A percentile compares a stretch with the other conserved stretches of the same genome.
Evolutionary conservation across 1,140 invertebrate species (phyloP).

Genomic region (Drosophila mayri): DNA sequence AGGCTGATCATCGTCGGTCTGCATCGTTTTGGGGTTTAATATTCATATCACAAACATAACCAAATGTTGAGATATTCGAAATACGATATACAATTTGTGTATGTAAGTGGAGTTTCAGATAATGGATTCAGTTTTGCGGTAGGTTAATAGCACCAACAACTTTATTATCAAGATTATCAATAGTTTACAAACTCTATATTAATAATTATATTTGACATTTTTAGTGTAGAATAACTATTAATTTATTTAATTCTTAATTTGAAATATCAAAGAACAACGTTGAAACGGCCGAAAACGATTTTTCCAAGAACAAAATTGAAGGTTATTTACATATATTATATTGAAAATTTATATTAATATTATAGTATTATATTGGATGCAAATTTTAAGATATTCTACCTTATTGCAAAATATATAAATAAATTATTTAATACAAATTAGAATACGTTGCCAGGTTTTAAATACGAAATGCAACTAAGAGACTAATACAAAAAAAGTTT

Average conservation of each 20-base stretch:
- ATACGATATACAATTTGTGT: background rate
- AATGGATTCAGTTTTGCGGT: conserved; percentile 11
- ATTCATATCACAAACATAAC: conserved; percentile 16
- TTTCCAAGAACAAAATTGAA: too few relatives aligned
- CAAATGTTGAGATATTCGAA: conserved; percentile 19
- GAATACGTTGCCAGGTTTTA: background rate
- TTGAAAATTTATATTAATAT: too few relatives aligned
- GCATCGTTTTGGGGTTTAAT: conserved; percentile 27
- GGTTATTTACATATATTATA: too few relatives aligned
- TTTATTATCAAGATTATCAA: too few relatives aligned
- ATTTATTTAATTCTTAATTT: too few relatives aligned
- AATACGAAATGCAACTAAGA: background rate
- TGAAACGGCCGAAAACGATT: too few relatives aligned
- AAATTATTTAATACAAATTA: background rate
- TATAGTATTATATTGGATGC: too few relatives aligned
- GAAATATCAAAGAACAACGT: too few relatives aligned
- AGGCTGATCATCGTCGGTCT: conserved; percentile 96
- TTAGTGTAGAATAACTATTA: too few relatives aligned
- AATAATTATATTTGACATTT: too few relatives aligned
- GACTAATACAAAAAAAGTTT: background rate
- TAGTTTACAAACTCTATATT: background rate
- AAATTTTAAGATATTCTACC: too few relatives aligned
- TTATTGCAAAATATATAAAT: too few relatives aligned
- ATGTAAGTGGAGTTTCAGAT: background rate
- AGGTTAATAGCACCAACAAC: conserved; percentile 27